Percentiles rank a stretch among this genome's conserved stretches.
Conservation (phyloP, 2,888 invertebrate genomes). For the Yponomeuta plumbellus region DNA sequence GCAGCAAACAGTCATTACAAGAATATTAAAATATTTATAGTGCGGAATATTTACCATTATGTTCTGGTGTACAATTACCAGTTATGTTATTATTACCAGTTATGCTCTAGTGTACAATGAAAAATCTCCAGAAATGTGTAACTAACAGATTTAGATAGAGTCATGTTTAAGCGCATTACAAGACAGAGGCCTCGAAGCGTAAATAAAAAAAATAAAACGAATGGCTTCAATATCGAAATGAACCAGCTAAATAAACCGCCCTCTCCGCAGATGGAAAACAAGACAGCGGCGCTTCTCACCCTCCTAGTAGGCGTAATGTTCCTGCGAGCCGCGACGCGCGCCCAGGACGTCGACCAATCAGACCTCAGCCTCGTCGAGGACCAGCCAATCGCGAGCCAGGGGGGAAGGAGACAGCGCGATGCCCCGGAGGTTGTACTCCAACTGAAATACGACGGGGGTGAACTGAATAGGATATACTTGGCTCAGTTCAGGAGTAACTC, state of each 20-base stretch:
- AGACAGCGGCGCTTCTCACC: constrained; percentile 37
- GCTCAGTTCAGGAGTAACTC: constrained; percentile 60
- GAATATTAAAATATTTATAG: no score
- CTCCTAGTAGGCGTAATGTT: constrained; percentile 51
- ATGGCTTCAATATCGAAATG: not conserved
- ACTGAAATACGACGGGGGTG: constrained; percentile 63
- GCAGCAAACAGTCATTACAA: no score
- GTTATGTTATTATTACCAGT: no score
- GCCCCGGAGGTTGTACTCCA: constrained; percentile 64
- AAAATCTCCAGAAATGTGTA: no score
- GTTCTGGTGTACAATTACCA: no score
- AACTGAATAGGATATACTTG: constrained; percentile 68
- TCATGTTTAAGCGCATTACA: no score
- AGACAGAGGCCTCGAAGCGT: no score
- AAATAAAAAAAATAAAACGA: no score
- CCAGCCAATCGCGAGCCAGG: constrained; percentile 39
- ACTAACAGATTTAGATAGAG: no score
- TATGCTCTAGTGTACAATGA: no score
- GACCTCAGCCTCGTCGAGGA: constrained; percentile 29
- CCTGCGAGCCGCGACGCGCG: constrained; percentile 32
- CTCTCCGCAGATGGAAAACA: constrained; percentile 36
- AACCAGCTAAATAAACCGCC: constrained; percentile 18
- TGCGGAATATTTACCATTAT: no score
- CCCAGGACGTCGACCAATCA: constrained; percentile 41
- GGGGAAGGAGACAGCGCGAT: constrained; percentile 42